Base-by-base conservation (phyloP, 2,888 invertebrate genomes). In the Hydriomena furcata region DNA sequence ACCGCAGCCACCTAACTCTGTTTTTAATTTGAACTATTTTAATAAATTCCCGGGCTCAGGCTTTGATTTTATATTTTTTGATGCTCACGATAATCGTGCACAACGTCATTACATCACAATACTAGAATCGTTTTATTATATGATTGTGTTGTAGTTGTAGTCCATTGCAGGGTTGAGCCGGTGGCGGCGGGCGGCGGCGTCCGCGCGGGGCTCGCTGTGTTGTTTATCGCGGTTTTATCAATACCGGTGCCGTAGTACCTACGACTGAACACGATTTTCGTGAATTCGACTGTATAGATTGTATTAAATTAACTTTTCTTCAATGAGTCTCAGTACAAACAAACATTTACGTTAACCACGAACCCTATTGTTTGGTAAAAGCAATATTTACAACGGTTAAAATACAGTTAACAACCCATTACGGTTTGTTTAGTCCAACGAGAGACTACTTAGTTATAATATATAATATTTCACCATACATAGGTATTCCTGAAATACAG, bases 201-300 rank as follows among this genome's bases (percentile, higher is more conserved):
- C 45, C n/a, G 31, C 52, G 35, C 45, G 37, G n/a, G n/a, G 28
- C 45, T 38, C 43, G 10, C 32, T 50, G 40, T 44, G 34, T 46
- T 44, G 41, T 28, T 52, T 51, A 58, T 56, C 54, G 35, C 35
- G 36, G 32, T 36, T 40, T 45, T 36, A 56, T 58, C 54, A 40
- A 59, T 58, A 55, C 55, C 55, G 53, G 53, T 43, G 49, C 44
- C 46, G 11, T 32, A 40, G 38, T 38, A 45, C n/a, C n/a, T n/a
- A n/a, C 44, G 47, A 48, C 40, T 25, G 44, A 45, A 47, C 31
- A 41, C 40, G 32, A 43, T 45, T 42, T 23, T 48, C 53, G 46
- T 51, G 43, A 49, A 51, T 53, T 40, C 28, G 20, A 44, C 49
- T 38, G 23, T 42, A 47, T 32, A 38, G 13, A 37, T 31, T 36